Evolutionary conservation across 2,888 invertebrate genomes (phyloP), one percentile per base, ranked within the genome.

Genomic region (Pseudococcus viburni): DNA sequence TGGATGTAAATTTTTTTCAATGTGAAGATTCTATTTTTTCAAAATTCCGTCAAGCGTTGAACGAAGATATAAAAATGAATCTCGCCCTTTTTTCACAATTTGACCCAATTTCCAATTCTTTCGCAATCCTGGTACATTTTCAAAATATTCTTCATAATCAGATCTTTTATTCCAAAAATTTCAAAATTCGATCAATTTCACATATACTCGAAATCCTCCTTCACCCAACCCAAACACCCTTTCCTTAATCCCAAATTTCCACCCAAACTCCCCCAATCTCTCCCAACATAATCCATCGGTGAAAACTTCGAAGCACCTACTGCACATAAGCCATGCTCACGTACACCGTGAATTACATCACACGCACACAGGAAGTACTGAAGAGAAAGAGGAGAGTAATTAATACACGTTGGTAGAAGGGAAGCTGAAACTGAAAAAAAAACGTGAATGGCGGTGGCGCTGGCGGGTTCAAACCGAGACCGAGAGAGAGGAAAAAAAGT

Each of bases 371-470:
- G 51, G 51, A 51, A 51, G 15, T 51, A 51, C 8, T 15, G 51
- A 51, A 51, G 51, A 51, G 51, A 51, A 51, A 12, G 51, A 17
- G 51, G 51, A 51, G 51, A 51, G 51, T 51, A 51, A 51, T 51
- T 51, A 51, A 51, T 51, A 51, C 51, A 51, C 51, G 17, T 15
- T 12, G 15, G 46, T 11, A 46, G 46, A 46, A 51, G 51, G 51
- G 51, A 51, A 51, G 51, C 51, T 51, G 51, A 51, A 46, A 12
- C 51, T 17, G 51, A 51, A 51, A 68, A 68, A 68, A 68, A 68
- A 68, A 68, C 68, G 64, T 19, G 64, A 12, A 68, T 51, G 8
- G 26, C 64, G n/a, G 15, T 68, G 22, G 22, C 26, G 26, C 26
- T 26, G 68, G 22, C 68, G 19, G 68, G 68, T 68, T 26, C 19